phyloP scores from a whole-genome alignment of 2,888 invertebrate species.

The Heliconius aoede region DNA sequence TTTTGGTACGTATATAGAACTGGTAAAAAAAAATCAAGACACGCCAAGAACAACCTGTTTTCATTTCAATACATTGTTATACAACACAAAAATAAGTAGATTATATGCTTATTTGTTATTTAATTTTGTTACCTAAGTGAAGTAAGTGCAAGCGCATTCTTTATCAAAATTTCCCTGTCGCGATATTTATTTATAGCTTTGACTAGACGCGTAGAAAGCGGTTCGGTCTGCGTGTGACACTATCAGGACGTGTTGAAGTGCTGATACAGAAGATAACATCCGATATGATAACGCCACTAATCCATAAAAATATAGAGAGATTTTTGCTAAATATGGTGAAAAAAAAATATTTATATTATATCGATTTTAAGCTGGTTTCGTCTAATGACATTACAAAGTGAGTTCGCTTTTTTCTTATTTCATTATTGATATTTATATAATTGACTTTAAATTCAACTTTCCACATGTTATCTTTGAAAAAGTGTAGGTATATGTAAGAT shows the following conservation, averaged over 20 bases:
- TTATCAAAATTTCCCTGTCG: conserved; percentile 30
- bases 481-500: conserved; percentile 30
- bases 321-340: conserved; percentile 21
- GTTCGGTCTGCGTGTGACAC: conserved; percentile 47
- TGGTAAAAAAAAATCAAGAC: neutral
- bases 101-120: conserved; percentile 3
- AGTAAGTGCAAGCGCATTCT: conserved; percentile 12
- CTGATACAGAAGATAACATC: conserved; percentile 51
- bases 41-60: neutral
- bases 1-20: neutral
- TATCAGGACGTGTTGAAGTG: conserved; percentile 54
- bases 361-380: neutral
- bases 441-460: conserved; percentile 22
- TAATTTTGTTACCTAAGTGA: neutral
- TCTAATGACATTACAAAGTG: neutral
- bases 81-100: neutral
- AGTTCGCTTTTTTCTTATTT: neutral
- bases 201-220: conserved; percentile 46
- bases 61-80: neutral
- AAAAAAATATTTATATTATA: neutral
- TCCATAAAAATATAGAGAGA: conserved; percentile 32
- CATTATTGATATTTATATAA: neutral
- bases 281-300: conserved; percentile 46
- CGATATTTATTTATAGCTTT: conserved; percentile 39
- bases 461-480: conserved; percentile 49